Evolutionary conservation across 2,113 vertebrate genomes (phyloP).

Genomic region (Coptodon bakossiorum): DNA sequence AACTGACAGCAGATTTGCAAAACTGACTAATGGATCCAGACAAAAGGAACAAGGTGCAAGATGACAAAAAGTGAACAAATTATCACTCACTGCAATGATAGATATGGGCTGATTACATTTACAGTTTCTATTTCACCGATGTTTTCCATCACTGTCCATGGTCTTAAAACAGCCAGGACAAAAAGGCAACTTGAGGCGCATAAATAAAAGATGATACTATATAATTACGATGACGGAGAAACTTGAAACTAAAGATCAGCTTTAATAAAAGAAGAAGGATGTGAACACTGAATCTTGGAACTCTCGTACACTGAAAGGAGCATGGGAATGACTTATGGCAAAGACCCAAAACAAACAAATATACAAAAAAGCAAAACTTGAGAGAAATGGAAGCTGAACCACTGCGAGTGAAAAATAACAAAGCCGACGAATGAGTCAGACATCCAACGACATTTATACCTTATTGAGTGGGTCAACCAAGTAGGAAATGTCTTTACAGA

Average conservation of each 20-base stretch:
- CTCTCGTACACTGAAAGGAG: neutral
- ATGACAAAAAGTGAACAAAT: neutral
- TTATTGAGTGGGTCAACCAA: slow-evolving; percentile 76
- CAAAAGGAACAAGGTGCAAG: neutral
- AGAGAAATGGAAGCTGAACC: neutral
- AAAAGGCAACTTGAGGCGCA: neutral
- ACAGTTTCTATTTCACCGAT: neutral
- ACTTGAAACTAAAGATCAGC: neutral
- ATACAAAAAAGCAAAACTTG: neutral
- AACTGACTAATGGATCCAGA: neutral
- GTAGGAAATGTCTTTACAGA: slow-evolving; percentile 77
- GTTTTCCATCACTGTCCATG: neutral
- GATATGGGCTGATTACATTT: neutral
- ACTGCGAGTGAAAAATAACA: neutral
- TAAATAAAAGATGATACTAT: neutral
- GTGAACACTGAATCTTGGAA: neutral
- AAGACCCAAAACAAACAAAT: slow-evolving; percentile 14
- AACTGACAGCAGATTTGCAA: neutral
- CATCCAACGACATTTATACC: slow-evolving; percentile 48
- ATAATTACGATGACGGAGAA: neutral
- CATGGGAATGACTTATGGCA: neutral
- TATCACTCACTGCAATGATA: neutral
- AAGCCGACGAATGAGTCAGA: neutral
- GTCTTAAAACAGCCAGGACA: neutral
- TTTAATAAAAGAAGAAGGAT: neutral